These are phyloP conservation scores for Xanthorhoe spadicearia DNA, from an alignment of 2,888 invertebrate genomes.

Conservation along the genomic window DNA sequence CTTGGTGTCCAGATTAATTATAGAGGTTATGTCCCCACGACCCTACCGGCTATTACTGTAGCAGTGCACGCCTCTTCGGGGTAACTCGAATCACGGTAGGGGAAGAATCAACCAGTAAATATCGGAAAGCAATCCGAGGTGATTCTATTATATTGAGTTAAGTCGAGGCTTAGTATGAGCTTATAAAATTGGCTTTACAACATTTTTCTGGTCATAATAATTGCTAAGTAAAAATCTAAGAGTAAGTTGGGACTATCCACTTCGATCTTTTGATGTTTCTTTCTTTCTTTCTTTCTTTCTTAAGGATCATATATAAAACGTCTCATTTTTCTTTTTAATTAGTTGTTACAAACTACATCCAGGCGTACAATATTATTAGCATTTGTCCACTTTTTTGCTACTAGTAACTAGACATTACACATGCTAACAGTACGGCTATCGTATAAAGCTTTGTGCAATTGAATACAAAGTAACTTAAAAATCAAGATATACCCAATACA, in stretches of 20 bases:
- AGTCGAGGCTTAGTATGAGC: slow-evolving; percentile 63
- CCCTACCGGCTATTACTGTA: slow-evolving; percentile 70
- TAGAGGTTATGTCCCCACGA: slow-evolving; percentile 72
- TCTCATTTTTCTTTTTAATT: too few species aligned
- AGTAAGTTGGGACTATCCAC: too few species aligned
- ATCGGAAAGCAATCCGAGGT: slow-evolving; percentile 81
- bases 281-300: too few species aligned
- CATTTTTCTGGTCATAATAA: slow-evolving; percentile 46
- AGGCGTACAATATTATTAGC: too few species aligned
- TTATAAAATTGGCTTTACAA: slow-evolving; percentile 47
- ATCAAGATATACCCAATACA: slow-evolving; percentile 21
- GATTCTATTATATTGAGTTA: slow-evolving; percentile 82
- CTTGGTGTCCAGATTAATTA: slow-evolving; percentile 69
- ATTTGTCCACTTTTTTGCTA: too few species aligned
- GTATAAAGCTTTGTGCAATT: not conserved
- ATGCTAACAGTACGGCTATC: too few species aligned
- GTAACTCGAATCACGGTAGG: slow-evolving; percentile 78
- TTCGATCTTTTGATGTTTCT: too few species aligned
- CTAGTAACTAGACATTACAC: too few species aligned
- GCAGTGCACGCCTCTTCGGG: slow-evolving; percentile 76
- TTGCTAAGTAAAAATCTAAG: too few species aligned
- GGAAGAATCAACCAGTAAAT: slow-evolving; percentile 82
- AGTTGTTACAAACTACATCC: too few species aligned
- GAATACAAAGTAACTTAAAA: slow-evolving; percentile 1
- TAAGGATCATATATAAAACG: too few species aligned